These are phyloP conservation scores for Microtus pennsylvanicus DNA, from an alignment of 2,113 vertebrate genomes.

Conservation along the genomic window DNA sequence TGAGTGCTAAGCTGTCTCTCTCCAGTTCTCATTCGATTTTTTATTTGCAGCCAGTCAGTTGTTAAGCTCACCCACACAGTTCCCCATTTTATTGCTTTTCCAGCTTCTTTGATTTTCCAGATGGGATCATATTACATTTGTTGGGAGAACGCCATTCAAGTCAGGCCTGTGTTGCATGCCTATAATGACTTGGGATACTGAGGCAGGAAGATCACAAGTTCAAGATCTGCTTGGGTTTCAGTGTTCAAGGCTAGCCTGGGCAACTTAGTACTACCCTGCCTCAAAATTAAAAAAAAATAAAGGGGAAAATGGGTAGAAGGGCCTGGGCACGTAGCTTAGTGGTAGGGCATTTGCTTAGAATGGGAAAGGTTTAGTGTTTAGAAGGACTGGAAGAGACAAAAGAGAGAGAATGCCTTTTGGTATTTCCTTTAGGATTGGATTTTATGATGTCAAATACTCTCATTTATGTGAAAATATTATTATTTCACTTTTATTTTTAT, in stretches of 20 bases:
- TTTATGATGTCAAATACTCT: conserved; percentile 37
- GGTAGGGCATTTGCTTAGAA: background rate
- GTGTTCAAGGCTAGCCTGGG: background rate
- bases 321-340: background rate
- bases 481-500: conserved; percentile 32
- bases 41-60: conserved; percentile 4
- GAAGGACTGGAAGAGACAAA: background rate
- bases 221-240: background rate
- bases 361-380: background rate
- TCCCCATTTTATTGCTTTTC: conserved; percentile 37
- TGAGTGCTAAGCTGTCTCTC: background rate
- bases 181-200: background rate
- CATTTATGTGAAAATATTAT: conserved; percentile 42
- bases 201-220: background rate
- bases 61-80: conserved; percentile 41
- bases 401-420: background rate
- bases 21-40: background rate
- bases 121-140: conserved; percentile 30
- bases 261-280: background rate
- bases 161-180: too few relatives aligned
- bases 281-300: background rate
- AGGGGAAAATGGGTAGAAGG: too few relatives aligned
- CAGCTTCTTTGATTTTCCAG: background rate
- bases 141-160: background rate
- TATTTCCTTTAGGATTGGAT: conserved; percentile 8